These are phyloP conservation scores for Glomeris marginata DNA, from an alignment of 2,888 invertebrate species.

Conservation along the genomic window DNA sequence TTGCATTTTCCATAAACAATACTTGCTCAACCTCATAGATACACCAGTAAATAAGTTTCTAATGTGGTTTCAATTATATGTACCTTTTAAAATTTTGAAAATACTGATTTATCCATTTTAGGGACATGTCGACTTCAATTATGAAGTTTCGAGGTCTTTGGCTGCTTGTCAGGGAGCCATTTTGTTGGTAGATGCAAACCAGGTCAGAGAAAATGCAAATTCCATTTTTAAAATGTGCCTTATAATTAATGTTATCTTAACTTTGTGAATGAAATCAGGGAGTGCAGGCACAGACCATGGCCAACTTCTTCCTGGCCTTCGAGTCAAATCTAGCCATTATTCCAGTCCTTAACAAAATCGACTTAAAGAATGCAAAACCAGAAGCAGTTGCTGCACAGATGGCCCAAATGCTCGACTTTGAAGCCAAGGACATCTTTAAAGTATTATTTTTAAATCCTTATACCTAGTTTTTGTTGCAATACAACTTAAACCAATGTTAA, in stretches of 20 bases:
- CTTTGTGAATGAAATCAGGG: slow-evolving; percentile 34
- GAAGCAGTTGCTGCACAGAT: slow-evolving; percentile 65
- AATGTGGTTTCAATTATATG: neutral
- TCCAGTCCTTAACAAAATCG: slow-evolving; percentile 93
- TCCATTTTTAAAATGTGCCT: neutral
- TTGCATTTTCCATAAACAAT: slow-evolving; percentile 56
- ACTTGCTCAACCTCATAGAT: slow-evolving; percentile 86
- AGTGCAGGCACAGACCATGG: slow-evolving; percentile 94
- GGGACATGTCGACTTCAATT: slow-evolving; percentile 95
- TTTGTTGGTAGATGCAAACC: slow-evolving; percentile 88
- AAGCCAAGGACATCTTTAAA: slow-evolving; percentile 52
- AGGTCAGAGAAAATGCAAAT: slow-evolving; percentile 23
- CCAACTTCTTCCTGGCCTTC: slow-evolving; percentile 85
- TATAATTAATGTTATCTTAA: slow-evolving; percentile 5
- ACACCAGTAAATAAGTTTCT: slow-evolving; percentile 46
- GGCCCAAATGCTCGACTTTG: slow-evolving; percentile 63
- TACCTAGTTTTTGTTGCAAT: neutral
- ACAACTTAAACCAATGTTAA: neutral
- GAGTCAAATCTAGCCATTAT: slow-evolving; percentile 63
- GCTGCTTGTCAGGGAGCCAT: slow-evolving; percentile 90
- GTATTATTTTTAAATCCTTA: slow-evolving; percentile 32
- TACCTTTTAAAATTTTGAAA: neutral
- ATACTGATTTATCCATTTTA: slow-evolving; percentile 16
- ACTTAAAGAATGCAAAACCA: slow-evolving; percentile 78
- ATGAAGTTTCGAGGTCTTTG: slow-evolving; percentile 84